A percentile compares a stretch with the other conserved stretches of the same genome.
Evolutionary conservation across 1,140 invertebrate species (phyloP).

Genomic region (Homarus americanus): DNA sequence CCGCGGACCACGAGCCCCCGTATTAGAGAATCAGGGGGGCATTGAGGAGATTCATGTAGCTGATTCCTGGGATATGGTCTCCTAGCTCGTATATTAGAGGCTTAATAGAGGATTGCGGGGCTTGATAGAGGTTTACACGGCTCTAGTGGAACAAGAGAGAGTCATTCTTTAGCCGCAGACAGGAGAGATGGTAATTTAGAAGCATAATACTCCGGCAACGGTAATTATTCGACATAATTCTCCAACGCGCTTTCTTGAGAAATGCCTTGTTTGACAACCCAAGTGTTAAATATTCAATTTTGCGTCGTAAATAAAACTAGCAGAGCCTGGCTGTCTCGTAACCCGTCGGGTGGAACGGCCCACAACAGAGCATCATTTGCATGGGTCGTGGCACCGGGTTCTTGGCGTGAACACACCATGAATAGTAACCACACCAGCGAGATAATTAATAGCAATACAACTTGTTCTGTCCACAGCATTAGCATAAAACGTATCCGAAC

Average conservation of each 20-base stretch:
- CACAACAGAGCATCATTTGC: conserved; percentile 44
- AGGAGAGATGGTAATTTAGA: conserved; percentile 24
- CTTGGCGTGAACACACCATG: conserved; percentile 26
- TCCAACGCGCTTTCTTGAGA: conserved; percentile 69
- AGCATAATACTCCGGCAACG: conserved; percentile 36
- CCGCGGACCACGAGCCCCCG: conserved; percentile 18
- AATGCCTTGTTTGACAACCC: conserved; percentile 71
- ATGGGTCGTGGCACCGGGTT: conserved; percentile 37
- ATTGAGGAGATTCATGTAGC: conserved; percentile 56
- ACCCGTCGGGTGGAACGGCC: conserved; percentile 61
- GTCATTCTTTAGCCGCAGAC: conserved; percentile 43
- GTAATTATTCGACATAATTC: conserved; percentile 72
- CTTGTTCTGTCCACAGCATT: conserved; percentile 24
- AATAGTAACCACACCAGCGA: conserved; percentile 33
- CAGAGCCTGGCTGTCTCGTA: conserved; percentile 54
- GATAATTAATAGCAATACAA: conserved; percentile 23
- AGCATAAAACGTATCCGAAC: conserved; percentile 21
- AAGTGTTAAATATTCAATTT: conserved; percentile 72
- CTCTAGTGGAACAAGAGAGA: conserved; percentile 32
- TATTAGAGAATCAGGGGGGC: conserved; percentile 60
- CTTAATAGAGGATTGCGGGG: neutral
- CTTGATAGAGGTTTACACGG: conserved; percentile 29
- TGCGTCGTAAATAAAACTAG: conserved; percentile 64
- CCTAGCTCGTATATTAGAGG: conserved; percentile 27
- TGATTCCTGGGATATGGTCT: conserved; percentile 41